phyloP scores from a whole-genome alignment of 1,140 invertebrate species.

The Trichonephila clavipes region DNA sequence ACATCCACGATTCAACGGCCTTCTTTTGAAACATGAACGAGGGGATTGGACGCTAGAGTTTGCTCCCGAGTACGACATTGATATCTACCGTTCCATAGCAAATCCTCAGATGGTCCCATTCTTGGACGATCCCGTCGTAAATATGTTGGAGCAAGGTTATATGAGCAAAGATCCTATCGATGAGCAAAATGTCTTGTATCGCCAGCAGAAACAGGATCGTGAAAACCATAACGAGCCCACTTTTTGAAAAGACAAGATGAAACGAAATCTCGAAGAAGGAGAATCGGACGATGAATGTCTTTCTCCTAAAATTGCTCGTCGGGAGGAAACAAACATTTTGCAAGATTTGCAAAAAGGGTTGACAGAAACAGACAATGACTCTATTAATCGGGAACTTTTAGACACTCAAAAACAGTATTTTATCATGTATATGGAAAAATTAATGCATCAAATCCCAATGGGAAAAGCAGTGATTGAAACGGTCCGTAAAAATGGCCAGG shows the following conservation, averaged over 20 bases:
- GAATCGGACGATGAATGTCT: neutral
- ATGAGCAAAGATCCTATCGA: neutral
- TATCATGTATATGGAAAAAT: slow-evolving; percentile 4
- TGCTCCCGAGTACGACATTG: too few relatives aligned
- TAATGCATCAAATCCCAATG: slow-evolving; percentile 25
- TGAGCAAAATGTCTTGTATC: neutral
- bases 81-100: too few relatives aligned
- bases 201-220: neutral
- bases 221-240: neutral
- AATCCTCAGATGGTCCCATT: too few relatives aligned
- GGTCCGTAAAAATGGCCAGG: neutral
- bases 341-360: too few relatives aligned
- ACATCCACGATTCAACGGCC: too few relatives aligned
- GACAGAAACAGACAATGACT: too few relatives aligned
- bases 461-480: neutral
- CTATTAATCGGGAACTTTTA: neutral
- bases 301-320: too few relatives aligned
- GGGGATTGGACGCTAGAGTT: too few relatives aligned
- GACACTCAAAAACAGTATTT: slow-evolving; percentile 22
- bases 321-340: neutral
- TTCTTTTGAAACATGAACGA: too few relatives aligned
- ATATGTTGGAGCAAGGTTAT: too few relatives aligned
- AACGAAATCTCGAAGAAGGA: neutral
- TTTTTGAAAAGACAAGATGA: slow-evolving; percentile 22
- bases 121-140: neutral